Evolutionary conservation across 2,113 vertebrate species (phyloP).

Genomic region (Donacobius atricapilla): DNA sequence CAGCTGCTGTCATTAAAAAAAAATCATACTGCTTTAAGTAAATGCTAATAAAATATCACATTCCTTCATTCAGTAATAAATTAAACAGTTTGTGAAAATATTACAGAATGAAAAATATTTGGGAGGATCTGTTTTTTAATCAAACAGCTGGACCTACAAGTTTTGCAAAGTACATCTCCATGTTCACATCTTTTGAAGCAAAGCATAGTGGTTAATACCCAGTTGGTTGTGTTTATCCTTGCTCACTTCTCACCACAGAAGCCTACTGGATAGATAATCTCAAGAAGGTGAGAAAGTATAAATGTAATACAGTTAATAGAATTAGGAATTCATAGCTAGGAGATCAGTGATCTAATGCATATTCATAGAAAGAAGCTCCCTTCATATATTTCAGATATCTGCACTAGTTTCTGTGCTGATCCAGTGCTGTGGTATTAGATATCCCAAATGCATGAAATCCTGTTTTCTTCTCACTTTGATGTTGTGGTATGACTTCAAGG

Average conservation of each 20-base stretch:
- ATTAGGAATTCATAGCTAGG: not conserved
- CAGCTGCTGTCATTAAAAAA: slow-evolving; percentile 15
- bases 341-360: not conserved
- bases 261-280: not conserved
- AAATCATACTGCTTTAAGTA: not conserved
- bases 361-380: not conserved
- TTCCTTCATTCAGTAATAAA: slow-evolving; percentile 37
- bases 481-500: not conserved
- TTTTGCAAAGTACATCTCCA: not conserved
- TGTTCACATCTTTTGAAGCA: not conserved
- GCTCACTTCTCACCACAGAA: not conserved
- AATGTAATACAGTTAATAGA: not conserved
- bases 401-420: not conserved
- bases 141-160: not conserved
- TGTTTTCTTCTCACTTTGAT: slow-evolving; percentile 32
- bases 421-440: not conserved
- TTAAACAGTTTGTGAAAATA: not conserved
- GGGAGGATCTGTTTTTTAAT: not conserved
- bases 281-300: not conserved
- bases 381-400: not conserved
- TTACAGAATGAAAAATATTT: slow-evolving; percentile 27
- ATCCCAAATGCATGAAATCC: slow-evolving; percentile 1
- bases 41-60: slow-evolving; percentile 39
- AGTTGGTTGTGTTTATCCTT: not conserved
- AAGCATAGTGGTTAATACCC: not conserved